phyloP scores from a whole-genome alignment of 2,113 vertebrate genomes.

The Albula goreensis region DNA sequence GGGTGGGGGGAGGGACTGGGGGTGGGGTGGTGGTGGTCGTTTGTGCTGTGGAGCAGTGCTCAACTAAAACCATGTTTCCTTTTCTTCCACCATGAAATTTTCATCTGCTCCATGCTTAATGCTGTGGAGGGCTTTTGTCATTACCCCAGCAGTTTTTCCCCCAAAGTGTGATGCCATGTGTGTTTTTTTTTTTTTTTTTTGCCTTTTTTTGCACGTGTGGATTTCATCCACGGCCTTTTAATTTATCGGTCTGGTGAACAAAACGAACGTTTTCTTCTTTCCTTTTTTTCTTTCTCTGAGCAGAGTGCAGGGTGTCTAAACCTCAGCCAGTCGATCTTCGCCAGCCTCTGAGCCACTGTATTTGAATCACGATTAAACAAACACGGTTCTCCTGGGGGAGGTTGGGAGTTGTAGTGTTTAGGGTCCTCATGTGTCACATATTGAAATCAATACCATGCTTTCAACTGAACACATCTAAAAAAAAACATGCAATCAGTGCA shows the following conservation, averaged over 20 bases:
- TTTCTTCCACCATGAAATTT: slow-evolving; percentile 70
- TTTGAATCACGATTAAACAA: slow-evolving; percentile 9
- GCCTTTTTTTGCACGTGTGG: slow-evolving; percentile 53
- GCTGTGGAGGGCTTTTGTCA: slow-evolving; percentile 62
- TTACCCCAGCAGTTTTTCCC: slow-evolving; percentile 51
- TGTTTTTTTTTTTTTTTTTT: slow-evolving; percentile 64
- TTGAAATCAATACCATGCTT: neutral
- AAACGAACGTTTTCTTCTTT: slow-evolving; percentile 41
- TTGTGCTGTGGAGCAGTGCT: slow-evolving; percentile 39
- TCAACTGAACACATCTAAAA: neutral
- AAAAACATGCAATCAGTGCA: neutral
- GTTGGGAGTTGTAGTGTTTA: neutral
- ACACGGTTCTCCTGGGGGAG: neutral
- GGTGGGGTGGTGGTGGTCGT: too few relatives aligned
- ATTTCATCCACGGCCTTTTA: slow-evolving; percentile 70
- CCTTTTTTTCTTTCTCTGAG: slow-evolving; percentile 32
- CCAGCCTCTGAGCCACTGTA: neutral
- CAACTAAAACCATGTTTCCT: slow-evolving; percentile 72
- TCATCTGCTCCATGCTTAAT: slow-evolving; percentile 68
- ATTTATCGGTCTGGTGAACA: slow-evolving; percentile 76
- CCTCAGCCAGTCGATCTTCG: slow-evolving; percentile 57
- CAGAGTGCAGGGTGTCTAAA: slow-evolving; percentile 60
- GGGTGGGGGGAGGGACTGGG: slow-evolving; percentile 48
- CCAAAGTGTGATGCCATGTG: slow-evolving; percentile 48
- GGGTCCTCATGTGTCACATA: neutral